A percentile compares a stretch with the other conserved stretches of the same genome.
Evolutionary conservation across 2,113 vertebrate species (phyloP).

Genomic region (Pleuronectes platessa): DNA sequence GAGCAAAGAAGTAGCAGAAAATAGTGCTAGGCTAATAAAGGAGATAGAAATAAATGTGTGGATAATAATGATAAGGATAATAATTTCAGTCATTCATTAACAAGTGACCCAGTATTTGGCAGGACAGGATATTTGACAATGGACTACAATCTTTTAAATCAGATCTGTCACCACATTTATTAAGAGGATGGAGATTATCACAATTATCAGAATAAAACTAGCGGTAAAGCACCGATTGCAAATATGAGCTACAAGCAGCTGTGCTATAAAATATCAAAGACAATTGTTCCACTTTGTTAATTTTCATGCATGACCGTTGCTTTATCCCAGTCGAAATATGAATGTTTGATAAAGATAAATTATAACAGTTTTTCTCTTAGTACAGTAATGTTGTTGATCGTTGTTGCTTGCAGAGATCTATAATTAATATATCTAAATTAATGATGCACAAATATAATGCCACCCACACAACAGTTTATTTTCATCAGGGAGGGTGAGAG

Average conservation of each 20-base stretch:
- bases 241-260: too few relatives aligned
- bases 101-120: not conserved
- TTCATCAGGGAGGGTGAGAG: slow-evolving; percentile 21
- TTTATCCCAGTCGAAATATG: too few relatives aligned
- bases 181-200: not conserved
- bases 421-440: slow-evolving; percentile 58
- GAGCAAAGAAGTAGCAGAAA: not conserved
- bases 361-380: not conserved
- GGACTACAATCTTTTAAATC: not conserved
- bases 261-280: too few relatives aligned
- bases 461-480: slow-evolving; percentile 37
- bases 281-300: not conserved
- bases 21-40: not conserved
- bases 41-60: not conserved
- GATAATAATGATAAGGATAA: not conserved
- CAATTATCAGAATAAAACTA: not conserved
- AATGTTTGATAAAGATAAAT: too few relatives aligned
- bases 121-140: not conserved
- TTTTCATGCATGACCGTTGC: not conserved
- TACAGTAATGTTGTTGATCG: not conserved
- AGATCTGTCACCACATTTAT: not conserved
- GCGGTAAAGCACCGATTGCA: too few relatives aligned
- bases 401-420: slow-evolving; percentile 1
- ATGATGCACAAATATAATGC: slow-evolving; percentile 39
- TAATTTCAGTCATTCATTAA: not conserved